Conservation (phyloP, 2,888 invertebrate genomes). For the Sepiola atlantica region DNA sequence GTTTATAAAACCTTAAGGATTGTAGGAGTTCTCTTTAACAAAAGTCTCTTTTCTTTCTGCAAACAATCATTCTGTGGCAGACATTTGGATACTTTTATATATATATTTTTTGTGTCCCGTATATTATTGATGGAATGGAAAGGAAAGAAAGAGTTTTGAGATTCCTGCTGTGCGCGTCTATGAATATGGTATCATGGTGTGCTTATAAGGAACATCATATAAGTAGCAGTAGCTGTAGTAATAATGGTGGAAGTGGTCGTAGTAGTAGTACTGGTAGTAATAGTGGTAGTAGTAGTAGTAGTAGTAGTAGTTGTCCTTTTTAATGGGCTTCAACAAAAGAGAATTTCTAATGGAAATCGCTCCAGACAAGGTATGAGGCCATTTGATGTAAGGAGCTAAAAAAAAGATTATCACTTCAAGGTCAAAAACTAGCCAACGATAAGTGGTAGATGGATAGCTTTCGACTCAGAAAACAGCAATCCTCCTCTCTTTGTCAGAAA, state of each 20-base stretch:
- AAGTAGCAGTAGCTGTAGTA: not conserved
- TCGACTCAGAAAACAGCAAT: no score
- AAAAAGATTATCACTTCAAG: no score
- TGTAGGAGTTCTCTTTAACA: not conserved
- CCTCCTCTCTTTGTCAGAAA: no score
- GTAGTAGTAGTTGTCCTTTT: not conserved
- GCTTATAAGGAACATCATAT: not conserved
- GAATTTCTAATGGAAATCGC: no score
- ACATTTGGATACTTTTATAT: not conserved
- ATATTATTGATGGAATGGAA: no score
- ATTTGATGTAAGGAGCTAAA: no score
- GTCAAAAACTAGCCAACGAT: no score
- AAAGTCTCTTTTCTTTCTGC: not conserved
- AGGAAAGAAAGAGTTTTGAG: no score
- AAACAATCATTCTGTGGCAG: not conserved
- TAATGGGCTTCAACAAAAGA: not conserved
- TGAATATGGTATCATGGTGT: not conserved
- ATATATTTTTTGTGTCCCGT: no score
- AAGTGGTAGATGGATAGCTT: no score
- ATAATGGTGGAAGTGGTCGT: not conserved
- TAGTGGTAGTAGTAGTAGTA: not conserved
- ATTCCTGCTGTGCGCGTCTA: not conserved
- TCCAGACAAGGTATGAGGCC: no score
- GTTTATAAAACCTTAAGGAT: not conserved
- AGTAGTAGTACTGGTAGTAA: not conserved